A percentile compares a stretch with the other conserved stretches of the same genome.
Conservation (phyloP, 2,888 invertebrate genomes). For the Caenorhabditis angaria region DNA sequence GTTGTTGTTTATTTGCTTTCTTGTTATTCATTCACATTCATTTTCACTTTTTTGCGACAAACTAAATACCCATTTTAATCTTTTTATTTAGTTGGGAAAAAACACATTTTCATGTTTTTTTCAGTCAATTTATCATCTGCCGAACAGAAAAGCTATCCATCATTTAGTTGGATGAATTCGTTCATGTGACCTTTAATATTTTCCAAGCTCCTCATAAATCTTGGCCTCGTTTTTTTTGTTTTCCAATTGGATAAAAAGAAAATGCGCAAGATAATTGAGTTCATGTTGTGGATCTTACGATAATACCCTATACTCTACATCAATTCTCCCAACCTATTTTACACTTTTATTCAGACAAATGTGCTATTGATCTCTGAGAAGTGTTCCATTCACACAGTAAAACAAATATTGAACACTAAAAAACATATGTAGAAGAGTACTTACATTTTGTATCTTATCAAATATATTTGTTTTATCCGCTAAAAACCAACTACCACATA, state of each 20-base stretch:
- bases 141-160: neutral
- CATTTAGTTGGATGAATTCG: neutral
- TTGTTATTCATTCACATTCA: neutral
- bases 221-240: neutral
- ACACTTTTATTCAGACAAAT: too few species aligned
- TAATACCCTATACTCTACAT: too few species aligned
- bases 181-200: neutral
- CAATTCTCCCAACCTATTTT: too few species aligned
- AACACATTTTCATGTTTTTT: neutral
- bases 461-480: conserved; percentile 1
- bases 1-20: conserved; percentile 2
- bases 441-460: neutral
- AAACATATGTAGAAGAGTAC: neutral
- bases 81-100: neutral
- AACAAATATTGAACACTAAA: too few species aligned
- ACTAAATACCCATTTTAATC: neutral
- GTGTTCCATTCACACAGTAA: neutral
- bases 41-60: neutral
- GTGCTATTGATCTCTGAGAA: too few species aligned
- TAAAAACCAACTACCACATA: too few species aligned
- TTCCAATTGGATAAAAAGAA: too few species aligned
- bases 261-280: too few species aligned
- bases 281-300: too few species aligned
- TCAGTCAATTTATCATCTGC: neutral
- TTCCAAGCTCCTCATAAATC: neutral